Evolutionary conservation across 2,888 invertebrate species (phyloP).

Genomic region (Polyommatus iphigenia): DNA sequence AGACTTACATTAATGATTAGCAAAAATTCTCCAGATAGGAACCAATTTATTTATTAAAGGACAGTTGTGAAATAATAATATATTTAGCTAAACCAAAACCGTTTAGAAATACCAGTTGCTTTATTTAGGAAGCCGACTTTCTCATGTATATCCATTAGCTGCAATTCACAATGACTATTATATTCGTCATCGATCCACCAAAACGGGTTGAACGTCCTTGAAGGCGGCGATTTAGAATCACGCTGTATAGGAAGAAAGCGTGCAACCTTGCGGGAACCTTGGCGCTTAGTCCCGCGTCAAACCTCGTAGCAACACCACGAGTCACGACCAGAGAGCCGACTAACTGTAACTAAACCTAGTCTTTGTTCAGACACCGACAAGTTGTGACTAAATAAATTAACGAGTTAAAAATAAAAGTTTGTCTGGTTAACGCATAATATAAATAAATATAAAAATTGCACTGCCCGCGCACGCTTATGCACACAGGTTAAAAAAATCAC

Average conservation of each 20-base stretch:
- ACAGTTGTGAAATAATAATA: too few relatives aligned
- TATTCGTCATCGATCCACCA: conserved; percentile 6
- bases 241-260: conserved; percentile 51
- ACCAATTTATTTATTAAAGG: too few relatives aligned
- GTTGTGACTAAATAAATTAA: conserved; percentile 47
- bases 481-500: conserved; percentile 32
- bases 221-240: conserved; percentile 35
- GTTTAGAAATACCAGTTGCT: neutral
- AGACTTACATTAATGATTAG: too few relatives aligned
- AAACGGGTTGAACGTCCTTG: conserved; percentile 9
- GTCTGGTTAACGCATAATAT: conserved; percentile 43
- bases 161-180: neutral
- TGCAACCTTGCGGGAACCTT: conserved; percentile 49
- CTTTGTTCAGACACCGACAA: conserved; percentile 32
- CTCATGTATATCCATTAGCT: neutral
- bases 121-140: neutral
- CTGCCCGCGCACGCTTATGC: conserved; percentile 41
- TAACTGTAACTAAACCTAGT: conserved; percentile 30
- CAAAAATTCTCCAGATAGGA: too few relatives aligned
- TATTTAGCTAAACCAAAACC: too few relatives aligned
- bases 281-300: conserved; percentile 54
- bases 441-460: conserved; percentile 40
- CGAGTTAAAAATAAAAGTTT: conserved; percentile 41
- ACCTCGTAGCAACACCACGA: conserved; percentile 44
- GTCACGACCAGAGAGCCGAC: conserved; percentile 40